phyloP scores from a whole-genome alignment of 2,888 invertebrate genomes.

The Ashinkailepas kermadecensis region DNA sequence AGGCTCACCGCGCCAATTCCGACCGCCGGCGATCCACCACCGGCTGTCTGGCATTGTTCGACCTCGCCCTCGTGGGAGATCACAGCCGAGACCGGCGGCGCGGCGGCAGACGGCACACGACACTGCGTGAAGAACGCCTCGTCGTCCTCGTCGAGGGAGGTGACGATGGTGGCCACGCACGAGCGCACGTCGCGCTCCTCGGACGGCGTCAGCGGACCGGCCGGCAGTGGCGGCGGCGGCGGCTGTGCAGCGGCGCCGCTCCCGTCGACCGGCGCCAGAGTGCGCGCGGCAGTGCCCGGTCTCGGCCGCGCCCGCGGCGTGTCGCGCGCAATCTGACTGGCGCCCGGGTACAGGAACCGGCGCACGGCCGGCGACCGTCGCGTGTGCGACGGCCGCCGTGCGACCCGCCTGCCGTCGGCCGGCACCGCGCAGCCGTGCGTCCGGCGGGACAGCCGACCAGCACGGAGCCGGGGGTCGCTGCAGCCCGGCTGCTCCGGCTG shows the following conservation, averaged over 20 bases:
- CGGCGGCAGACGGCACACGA: background rate
- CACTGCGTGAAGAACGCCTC: conserved; percentile 11
- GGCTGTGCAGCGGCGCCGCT: background rate
- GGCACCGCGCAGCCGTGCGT: background rate
- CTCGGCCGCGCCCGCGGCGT: background rate
- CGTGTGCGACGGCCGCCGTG: too few species aligned
- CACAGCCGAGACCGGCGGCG: background rate
- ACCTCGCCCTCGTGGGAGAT: background rate
- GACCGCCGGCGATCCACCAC: background rate
- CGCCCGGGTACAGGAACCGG: conserved; percentile 1
- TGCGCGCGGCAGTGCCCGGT: background rate
- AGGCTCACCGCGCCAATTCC: background rate
- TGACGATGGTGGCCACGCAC: background rate
- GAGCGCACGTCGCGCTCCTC: background rate
- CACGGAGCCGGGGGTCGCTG: background rate
- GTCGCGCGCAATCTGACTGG: conserved; percentile 17
- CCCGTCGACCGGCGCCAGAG: background rate
- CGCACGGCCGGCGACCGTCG: background rate
- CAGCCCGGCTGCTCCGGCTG: too few species aligned
- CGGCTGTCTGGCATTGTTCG: background rate
- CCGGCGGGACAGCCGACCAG: background rate
- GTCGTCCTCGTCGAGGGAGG: background rate
- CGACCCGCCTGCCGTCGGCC: background rate
- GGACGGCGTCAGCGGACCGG: background rate
- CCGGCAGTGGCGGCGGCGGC: background rate